Base-by-base conservation (phyloP, 1,140 invertebrate species). In the Hormaphis cornu region DNA sequence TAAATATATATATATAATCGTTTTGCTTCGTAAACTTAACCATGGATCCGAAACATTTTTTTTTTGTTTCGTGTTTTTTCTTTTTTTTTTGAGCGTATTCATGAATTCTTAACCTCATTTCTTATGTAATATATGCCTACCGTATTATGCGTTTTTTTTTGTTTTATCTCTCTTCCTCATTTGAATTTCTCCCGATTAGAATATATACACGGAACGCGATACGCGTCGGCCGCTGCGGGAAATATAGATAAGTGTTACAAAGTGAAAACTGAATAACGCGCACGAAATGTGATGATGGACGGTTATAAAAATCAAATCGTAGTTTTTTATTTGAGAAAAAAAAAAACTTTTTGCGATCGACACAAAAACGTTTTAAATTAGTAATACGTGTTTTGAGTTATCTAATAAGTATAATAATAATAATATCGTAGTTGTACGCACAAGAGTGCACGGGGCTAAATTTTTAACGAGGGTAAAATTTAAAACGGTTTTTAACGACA, bases 131-230 rank as follows among this genome's bases (percentile, higher is more conserved):
- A 61, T 8, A 18, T 33, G 30, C 30, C 30, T 33, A 33, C 16
- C 16, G 42, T 46, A 61, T 61, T 46, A 46, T 46, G 42, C 24
- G 26, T 14, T 44, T 40, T 30, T 30, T 53, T 52, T n/a, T n/a
- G n/a, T n/a, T 46, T 44, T 46, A 26, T 44, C 26, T 46, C 58
- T 61, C 58, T 61, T 61, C 58, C 58, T 61, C 40, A 61, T 61
- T 61, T 61, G 58, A 61, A 61, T 61, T 61, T 37, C 58, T 40
- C 58, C 42, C 35, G 58, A 61, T 61, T 61, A 61, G 37, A 61
- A 46, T 61, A 44, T 61, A 61, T 44, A 44, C n/a, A n/a, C n/a
- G n/a, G n/a, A n/a, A n/a, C n/a, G n/a, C n/a, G n/a, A n/a, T n/a
- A n/a, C n/a, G n/a, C n/a, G n/a, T n/a, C n/a, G n/a, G n/a, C 16